Conservation (phyloP, 2,113 vertebrate species). For the Trichechus manatus region DNA sequence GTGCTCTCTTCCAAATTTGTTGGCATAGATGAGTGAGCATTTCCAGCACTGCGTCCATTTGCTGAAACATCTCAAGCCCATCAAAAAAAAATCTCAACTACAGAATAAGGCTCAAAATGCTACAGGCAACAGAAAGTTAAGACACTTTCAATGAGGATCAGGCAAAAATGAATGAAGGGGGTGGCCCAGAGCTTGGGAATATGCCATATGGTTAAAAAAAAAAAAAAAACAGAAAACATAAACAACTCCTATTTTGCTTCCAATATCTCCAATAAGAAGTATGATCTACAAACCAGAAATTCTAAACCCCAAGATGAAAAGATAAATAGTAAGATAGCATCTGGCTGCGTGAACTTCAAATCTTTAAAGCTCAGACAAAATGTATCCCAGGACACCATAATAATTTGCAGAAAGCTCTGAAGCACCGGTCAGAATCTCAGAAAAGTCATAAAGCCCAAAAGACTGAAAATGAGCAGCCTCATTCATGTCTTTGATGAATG, state of each 20-base stretch:
- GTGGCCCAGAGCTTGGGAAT: neutral
- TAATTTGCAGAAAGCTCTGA: neutral
- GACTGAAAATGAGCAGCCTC: neutral
- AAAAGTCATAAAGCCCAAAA: neutral
- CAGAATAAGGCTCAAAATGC: neutral
- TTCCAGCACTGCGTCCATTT: too few species aligned
- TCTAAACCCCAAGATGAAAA: neutral
- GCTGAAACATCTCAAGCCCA: too few species aligned
- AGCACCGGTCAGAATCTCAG: neutral
- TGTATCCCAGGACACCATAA: neutral
- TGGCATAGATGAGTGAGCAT: too few species aligned
- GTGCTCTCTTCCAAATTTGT: too few species aligned
- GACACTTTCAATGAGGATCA: neutral
- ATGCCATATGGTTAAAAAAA: neutral
- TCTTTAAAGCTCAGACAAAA: neutral
- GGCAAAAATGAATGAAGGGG: neutral
- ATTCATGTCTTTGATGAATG: neutral
- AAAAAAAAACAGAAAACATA: neutral
- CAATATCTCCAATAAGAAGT: neutral
- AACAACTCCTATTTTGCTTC: neutral
- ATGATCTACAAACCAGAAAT: constrained; percentile 8
- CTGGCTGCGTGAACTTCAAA: neutral
- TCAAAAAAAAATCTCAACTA: too few species aligned
- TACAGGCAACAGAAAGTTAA: neutral
- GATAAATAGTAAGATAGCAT: neutral